Evolutionary conservation across 2,888 invertebrate species (phyloP).

Genomic region (Cephus runcator): DNA sequence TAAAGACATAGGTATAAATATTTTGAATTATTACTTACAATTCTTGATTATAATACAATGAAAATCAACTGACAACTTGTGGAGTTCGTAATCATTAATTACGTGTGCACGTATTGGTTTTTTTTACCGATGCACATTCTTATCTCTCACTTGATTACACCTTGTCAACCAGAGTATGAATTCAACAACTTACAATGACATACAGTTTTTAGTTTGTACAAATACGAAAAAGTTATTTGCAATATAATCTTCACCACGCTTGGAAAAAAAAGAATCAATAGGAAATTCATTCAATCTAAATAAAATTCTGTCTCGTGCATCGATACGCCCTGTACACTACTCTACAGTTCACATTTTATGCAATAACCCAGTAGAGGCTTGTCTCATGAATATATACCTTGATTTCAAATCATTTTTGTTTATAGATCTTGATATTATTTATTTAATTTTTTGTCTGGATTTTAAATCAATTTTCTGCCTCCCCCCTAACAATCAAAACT

Average conservation of each 20-base stretch:
- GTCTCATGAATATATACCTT: background rate
- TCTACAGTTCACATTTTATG: background rate
- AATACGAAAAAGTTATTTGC: background rate
- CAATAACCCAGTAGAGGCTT: background rate
- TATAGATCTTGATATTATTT: background rate
- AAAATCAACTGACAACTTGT: slow-evolving; percentile 23
- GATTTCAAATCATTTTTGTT: background rate
- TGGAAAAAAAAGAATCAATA: background rate
- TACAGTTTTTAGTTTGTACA: background rate
- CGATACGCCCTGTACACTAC: background rate
- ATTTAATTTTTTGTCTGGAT: background rate
- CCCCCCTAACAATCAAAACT: background rate
- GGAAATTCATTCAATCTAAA: background rate
- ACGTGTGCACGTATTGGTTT: background rate
- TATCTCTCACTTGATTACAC: background rate
- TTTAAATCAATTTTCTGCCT: background rate
- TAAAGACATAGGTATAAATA: slow-evolving; percentile 48
- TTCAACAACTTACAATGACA: background rate
- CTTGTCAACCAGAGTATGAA: background rate
- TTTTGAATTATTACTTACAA: slow-evolving; percentile 47
- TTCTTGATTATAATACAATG: slow-evolving; percentile 40
- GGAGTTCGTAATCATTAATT: background rate
- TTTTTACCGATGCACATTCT: background rate
- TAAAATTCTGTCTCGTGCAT: background rate
- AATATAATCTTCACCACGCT: background rate